These are phyloP conservation scores for Chloebia gouldiae DNA, from an alignment of 2,113 vertebrate genomes.

Conservation along the genomic window DNA sequence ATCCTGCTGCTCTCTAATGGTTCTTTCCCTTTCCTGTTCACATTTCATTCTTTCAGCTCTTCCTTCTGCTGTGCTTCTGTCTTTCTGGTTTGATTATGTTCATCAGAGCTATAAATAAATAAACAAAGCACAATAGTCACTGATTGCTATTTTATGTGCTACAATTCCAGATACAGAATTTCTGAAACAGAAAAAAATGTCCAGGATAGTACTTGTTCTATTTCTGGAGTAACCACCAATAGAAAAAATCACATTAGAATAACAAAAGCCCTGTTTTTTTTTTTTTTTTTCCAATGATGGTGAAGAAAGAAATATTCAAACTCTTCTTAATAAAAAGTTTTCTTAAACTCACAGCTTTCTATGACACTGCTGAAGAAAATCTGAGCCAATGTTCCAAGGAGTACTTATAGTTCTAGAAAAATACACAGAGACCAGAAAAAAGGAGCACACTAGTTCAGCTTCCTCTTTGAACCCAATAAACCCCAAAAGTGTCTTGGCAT, in stretches of 20 bases:
- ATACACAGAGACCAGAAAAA: neutral
- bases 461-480: neutral
- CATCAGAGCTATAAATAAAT: constrained; percentile 22
- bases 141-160: constrained; percentile 32
- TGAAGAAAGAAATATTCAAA: neutral
- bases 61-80: neutral
- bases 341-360: neutral
- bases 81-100: neutral
- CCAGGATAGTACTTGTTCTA: neutral
- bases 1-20: neutral
- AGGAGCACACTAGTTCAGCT: neutral
- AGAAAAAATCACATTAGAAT: constrained; percentile 17
- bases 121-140: constrained; percentile 43
- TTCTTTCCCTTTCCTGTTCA: neutral
- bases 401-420: neutral
- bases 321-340: neutral
- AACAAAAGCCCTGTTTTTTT: neutral
- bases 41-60: neutral
- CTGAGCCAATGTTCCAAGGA: neutral
- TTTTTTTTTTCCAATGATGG: neutral
- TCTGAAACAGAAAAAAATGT: neutral
- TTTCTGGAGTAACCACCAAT: constrained; percentile 22
- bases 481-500: neutral
- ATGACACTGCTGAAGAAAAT: neutral
- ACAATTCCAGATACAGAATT: neutral